These are phyloP conservation scores for Dryoscopus gambensis DNA, from an alignment of 2,113 vertebrate species.

Conservation along the genomic window DNA sequence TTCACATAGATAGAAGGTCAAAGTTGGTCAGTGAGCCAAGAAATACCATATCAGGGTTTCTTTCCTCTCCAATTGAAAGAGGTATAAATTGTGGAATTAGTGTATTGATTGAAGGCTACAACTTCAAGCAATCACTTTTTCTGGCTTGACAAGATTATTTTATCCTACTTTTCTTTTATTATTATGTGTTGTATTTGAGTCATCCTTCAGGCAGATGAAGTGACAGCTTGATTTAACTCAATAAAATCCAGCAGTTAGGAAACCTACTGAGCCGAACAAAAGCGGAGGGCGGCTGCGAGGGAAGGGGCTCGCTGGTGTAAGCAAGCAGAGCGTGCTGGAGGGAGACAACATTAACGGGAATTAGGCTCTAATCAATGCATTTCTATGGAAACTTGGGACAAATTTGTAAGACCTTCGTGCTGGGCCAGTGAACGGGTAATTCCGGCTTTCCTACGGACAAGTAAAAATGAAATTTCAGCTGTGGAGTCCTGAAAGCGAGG, in stretches of 20 bases:
- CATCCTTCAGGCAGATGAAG: constrained; percentile 97
- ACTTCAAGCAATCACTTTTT: constrained; percentile 98
- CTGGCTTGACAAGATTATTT: constrained; percentile 99
- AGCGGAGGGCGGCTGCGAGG: constrained; percentile 72
- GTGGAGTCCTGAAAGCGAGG: neutral
- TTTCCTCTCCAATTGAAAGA: constrained; percentile 89
- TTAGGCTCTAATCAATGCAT: constrained; percentile 88
- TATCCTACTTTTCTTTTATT: constrained; percentile 99
- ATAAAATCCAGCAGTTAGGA: constrained; percentile 95
- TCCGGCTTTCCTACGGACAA: neutral
- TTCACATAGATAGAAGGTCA: constrained; percentile 94
- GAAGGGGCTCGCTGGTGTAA: constrained; percentile 75
- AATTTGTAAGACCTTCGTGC: constrained; percentile 65
- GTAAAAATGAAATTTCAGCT: constrained; percentile 28
- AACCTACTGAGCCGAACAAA: constrained; percentile 94
- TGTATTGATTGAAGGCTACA: constrained; percentile 96
- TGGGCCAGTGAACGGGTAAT: constrained; percentile 38
- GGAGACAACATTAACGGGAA: constrained; percentile 84
- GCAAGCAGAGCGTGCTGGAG: constrained; percentile 74
- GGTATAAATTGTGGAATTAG: constrained; percentile 99
- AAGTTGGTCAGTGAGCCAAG: constrained; percentile 99
- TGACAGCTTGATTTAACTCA: constrained; percentile 99
- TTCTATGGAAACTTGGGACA: constrained; percentile 87
- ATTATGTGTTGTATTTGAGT: constrained; percentile 99
- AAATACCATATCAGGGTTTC: constrained; percentile 98